These are phyloP conservation scores for Caenorhabditis japonica DNA, from an alignment of 2,888 invertebrate species.

Conservation along the genomic window DNA sequence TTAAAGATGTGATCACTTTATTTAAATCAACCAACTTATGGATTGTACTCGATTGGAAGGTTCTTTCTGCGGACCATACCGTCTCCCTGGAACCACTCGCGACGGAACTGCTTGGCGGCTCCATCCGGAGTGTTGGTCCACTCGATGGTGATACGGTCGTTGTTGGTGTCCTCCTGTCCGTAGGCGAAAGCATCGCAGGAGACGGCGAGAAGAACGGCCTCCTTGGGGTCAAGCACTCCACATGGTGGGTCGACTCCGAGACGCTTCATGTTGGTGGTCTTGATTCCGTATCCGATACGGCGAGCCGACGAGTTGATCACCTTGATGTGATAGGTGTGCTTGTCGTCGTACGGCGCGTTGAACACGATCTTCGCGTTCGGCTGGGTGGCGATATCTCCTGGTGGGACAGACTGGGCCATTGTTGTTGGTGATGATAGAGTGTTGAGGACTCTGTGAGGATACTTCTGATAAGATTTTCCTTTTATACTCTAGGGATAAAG, in stretches of 20 bases:
- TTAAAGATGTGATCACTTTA: no score
- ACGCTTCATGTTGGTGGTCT: constrained; percentile 73
- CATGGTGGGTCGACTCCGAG: constrained; percentile 70
- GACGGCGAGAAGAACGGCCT: constrained; percentile 69
- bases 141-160: constrained; percentile 70
- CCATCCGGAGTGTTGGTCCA: constrained; percentile 68
- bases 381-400: constrained; percentile 67
- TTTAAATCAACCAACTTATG: no score
- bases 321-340: constrained; percentile 68
- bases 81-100: constrained; percentile 71
- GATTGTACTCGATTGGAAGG: constrained; percentile 58
- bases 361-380: constrained; percentile 69
- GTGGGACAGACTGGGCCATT: constrained; percentile 68
- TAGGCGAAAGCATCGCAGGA: constrained; percentile 72
- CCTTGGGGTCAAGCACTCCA: constrained; percentile 74
- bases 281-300: constrained; percentile 73
- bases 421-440: no score
- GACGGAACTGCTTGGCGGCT: constrained; percentile 66
- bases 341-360: constrained; percentile 72
- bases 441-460: no score
- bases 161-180: constrained; percentile 67
- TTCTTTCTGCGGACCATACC: constrained; percentile 68
- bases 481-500: no score
- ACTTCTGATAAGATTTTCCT: no score
- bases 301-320: constrained; percentile 60